A percentile compares a stretch with the other conserved stretches of the same genome.
phyloP scores from a whole-genome alignment of 2,113 vertebrate genomes.

The Campylomormyrus tamandua region DNA sequence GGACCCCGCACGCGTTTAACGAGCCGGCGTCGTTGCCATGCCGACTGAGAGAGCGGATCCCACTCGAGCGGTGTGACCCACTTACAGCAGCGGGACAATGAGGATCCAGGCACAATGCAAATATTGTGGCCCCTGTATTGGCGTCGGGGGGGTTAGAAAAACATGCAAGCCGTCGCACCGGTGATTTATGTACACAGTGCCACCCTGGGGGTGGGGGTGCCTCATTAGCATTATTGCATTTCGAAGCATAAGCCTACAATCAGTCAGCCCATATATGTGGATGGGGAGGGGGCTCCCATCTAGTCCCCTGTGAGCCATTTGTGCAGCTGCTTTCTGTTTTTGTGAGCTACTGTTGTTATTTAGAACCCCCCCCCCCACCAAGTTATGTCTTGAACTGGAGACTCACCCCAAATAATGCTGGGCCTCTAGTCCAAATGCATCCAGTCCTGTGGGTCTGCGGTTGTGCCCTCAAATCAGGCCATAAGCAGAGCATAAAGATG shows the following conservation, averaged over 20 bases:
- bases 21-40: slow-evolving; percentile 67
- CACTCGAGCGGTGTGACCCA: slow-evolving; percentile 74
- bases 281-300: not conserved
- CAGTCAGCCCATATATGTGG: not conserved
- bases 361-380: not conserved
- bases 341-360: no score
- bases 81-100: slow-evolving; percentile 65
- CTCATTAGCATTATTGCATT: not conserved
- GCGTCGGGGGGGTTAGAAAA: not conserved
- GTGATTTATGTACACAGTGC: not conserved
- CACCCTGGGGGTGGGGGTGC: not conserved
- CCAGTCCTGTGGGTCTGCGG: not conserved
- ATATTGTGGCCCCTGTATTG: not conserved
- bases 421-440: not conserved
- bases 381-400: not conserved
- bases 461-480: not conserved
- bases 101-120: slow-evolving; percentile 48
- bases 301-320: not conserved
- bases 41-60: slow-evolving; percentile 62
- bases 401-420: not conserved
- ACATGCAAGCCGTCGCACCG: not conserved
- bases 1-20: slow-evolving; percentile 57
- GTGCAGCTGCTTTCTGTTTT: not conserved
- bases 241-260: not conserved
- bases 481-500: not conserved